These are phyloP conservation scores for Philonicus albiceps DNA, from an alignment of 2,888 invertebrate species.

Conservation along the genomic window DNA sequence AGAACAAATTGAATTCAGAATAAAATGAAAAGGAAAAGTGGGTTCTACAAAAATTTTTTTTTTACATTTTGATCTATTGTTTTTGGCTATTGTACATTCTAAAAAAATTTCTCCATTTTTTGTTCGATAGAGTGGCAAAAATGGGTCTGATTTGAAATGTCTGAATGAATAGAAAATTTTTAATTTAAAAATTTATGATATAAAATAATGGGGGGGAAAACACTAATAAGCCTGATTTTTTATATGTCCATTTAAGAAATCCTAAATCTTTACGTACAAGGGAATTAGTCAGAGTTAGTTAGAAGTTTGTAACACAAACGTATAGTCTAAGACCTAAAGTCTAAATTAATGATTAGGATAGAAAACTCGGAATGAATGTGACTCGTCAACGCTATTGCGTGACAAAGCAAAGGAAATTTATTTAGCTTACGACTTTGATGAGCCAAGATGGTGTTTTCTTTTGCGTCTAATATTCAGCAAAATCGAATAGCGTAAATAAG, in stretches of 20 bases:
- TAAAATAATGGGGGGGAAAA: too few relatives aligned
- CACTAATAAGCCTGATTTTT: too few relatives aligned
- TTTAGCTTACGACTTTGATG: neutral
- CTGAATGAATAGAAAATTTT: too few relatives aligned
- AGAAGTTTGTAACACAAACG: too few relatives aligned
- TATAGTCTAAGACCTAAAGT: neutral
- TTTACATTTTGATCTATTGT: neutral
- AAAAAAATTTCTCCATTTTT: neutral
- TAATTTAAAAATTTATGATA: too few relatives aligned
- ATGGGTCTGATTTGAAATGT: too few relatives aligned
- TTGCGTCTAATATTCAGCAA: neutral
- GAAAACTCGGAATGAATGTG: neutral
- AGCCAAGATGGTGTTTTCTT: neutral
- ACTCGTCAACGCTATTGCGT: neutral
- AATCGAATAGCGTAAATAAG: neutral
- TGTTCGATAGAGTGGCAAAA: too few relatives aligned
- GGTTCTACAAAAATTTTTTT: neutral
- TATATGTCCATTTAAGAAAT: neutral
- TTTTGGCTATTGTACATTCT: neutral
- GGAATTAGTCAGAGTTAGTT: neutral
- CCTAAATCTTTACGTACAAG: too few relatives aligned
- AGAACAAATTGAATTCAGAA: neutral
- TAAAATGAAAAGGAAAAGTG: neutral
- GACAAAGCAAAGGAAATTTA: neutral
- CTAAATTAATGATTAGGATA: neutral